phyloP scores from a whole-genome alignment of 2,888 invertebrate genomes.

The Boloria selene region DNA sequence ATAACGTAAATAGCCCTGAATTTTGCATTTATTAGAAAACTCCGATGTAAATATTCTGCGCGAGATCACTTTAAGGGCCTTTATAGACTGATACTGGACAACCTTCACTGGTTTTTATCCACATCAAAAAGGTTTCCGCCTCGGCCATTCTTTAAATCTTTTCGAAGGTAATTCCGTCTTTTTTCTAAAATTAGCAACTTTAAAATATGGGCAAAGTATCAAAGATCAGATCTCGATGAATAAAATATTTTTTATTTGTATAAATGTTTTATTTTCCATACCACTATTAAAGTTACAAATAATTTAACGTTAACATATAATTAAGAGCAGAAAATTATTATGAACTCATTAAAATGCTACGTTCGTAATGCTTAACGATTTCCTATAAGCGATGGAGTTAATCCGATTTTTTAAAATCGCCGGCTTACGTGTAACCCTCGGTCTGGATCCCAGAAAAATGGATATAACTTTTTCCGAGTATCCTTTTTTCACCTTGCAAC shows the following conservation, averaged over 20 bases:
- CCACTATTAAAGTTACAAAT: too few species aligned
- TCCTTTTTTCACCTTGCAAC: slow-evolving; percentile 63
- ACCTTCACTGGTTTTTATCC: slow-evolving; percentile 51
- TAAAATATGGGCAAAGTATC: slow-evolving; percentile 10
- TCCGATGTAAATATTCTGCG: slow-evolving; percentile 41
- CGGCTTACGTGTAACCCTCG: slow-evolving; percentile 60
- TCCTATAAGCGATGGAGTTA: slow-evolving; percentile 62
- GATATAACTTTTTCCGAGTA: slow-evolving; percentile 73
- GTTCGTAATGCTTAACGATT: slow-evolving; percentile 51
- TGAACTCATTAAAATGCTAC: slow-evolving; percentile 27
- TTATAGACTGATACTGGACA: slow-evolving; percentile 34
- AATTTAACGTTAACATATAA: not conserved
- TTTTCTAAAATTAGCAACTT: slow-evolving; percentile 23
- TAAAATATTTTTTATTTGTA: not conserved
- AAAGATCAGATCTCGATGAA: slow-evolving; percentile 10
- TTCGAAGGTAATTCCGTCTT: slow-evolving; percentile 44
- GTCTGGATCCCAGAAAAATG: slow-evolving; percentile 65
- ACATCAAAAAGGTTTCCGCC: slow-evolving; percentile 50
- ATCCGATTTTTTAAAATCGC: slow-evolving; percentile 69
- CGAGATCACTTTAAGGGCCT: slow-evolving; percentile 48
- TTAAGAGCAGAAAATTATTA: slow-evolving; percentile 1
- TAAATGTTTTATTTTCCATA: not conserved
- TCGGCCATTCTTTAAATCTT: slow-evolving; percentile 42
- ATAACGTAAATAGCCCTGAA: slow-evolving; percentile 43
- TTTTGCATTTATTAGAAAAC: slow-evolving; percentile 49